These are phyloP conservation scores for Rissa tridactyla DNA, from an alignment of 2,113 vertebrate species.

Conservation along the genomic window DNA sequence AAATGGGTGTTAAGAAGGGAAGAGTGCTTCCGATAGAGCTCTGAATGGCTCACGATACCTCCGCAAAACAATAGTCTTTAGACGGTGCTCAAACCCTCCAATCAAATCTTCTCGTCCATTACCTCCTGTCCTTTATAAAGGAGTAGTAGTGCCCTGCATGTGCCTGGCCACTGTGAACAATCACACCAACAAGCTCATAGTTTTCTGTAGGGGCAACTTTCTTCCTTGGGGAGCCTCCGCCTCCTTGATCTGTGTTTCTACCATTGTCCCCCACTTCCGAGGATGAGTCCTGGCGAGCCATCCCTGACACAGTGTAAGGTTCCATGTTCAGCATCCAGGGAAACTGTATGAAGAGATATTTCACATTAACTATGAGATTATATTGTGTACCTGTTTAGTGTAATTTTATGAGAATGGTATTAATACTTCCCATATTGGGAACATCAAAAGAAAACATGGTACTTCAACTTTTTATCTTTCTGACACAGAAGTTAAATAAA, in stretches of 20 bases:
- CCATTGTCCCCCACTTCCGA: slow-evolving; percentile 87
- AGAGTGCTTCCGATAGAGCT: neutral
- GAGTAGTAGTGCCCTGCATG: slow-evolving; percentile 98
- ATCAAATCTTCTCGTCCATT: neutral
- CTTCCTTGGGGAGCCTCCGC: slow-evolving; percentile 91
- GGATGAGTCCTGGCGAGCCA: slow-evolving; percentile 95
- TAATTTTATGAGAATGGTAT: neutral
- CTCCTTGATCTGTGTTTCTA: slow-evolving; percentile 79
- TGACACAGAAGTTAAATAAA: neutral
- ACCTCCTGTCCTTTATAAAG: slow-evolving; percentile 98
- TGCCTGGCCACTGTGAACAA: slow-evolving; percentile 97
- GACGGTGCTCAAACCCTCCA: neutral
- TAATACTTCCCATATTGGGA: neutral
- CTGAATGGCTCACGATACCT: neutral
- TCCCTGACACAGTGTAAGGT: slow-evolving; percentile 96
- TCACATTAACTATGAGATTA: neutral
- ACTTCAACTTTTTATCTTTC: neutral
- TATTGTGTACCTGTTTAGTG: fast-evolving
- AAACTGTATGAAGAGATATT: slow-evolving; percentile 78
- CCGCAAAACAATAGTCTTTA: neutral
- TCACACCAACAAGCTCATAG: slow-evolving; percentile 96
- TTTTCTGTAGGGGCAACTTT: slow-evolving; percentile 98
- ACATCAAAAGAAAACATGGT: neutral
- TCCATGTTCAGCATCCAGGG: slow-evolving; percentile 99
- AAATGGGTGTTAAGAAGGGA: neutral